A percentile compares a stretch with the other conserved stretches of the same genome.
These are phyloP conservation scores for Himalopsyche tibetana DNA, from an alignment of 2,888 invertebrate species.

Conservation along the genomic window DNA sequence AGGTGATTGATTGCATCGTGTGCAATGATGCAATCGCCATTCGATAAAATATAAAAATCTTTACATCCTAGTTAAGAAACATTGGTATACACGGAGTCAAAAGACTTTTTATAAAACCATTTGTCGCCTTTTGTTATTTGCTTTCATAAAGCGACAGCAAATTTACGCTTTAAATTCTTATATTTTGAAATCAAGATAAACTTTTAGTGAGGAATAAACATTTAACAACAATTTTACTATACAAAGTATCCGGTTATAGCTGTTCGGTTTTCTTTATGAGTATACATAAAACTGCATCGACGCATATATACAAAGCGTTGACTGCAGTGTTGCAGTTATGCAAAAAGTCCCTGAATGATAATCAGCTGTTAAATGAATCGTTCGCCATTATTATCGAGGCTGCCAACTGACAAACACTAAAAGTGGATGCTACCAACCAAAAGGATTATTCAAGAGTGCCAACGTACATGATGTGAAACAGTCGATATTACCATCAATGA, in stretches of 20 bases:
- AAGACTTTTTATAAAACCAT: no score
- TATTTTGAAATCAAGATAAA: no score
- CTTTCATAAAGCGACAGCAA: no score
- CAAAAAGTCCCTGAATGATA: constrained; percentile 19
- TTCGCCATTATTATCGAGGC: neutral
- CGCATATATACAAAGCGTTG: neutral
- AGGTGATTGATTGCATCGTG: no score
- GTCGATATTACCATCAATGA: neutral
- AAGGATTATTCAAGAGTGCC: constrained; percentile 25
- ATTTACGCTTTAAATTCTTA: no score
- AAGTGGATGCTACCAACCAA: neutral
- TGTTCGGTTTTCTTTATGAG: neutral
- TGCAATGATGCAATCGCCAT: no score
- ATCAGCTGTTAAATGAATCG: constrained; percentile 1
- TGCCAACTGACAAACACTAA: neutral
- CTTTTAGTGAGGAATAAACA: neutral
- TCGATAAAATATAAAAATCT: no score
- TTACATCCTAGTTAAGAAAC: no score
- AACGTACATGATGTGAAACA: neutral
- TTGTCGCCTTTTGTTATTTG: no score
- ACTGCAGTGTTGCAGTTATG: constrained; percentile 5
- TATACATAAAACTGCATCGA: neutral
- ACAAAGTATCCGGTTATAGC: neutral
- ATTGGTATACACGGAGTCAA: no score
- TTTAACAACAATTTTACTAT: neutral